Conservation (phyloP, 1,140 invertebrate species). For the Heterodera schachtii region DNA sequence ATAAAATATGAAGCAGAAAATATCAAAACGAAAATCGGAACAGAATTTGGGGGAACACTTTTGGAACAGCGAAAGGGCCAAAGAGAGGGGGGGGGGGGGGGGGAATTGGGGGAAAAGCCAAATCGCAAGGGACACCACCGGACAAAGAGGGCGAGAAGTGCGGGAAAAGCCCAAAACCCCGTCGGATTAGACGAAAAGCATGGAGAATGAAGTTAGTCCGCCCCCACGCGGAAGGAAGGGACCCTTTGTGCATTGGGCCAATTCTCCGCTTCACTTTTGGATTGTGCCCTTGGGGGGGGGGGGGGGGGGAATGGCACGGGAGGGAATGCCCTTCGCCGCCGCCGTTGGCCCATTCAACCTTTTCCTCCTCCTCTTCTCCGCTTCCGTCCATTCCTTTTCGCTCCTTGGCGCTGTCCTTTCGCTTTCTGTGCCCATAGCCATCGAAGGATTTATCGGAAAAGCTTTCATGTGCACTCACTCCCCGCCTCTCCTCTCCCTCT, state of each 20-base stretch:
- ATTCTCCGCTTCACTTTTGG: neutral
- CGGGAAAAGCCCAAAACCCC: neutral
- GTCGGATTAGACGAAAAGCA: neutral
- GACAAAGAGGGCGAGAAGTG: neutral
- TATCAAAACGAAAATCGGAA: neutral
- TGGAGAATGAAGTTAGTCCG: neutral
- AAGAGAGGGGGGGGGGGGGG: neutral
- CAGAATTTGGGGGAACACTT: neutral
- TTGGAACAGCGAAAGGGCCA: neutral
- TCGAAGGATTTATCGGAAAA: conserved; percentile 19
- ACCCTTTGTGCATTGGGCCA: neutral
- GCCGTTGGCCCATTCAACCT: neutral
- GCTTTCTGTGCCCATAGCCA: neutral
- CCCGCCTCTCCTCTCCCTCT: neutral
- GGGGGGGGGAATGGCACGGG: neutral
- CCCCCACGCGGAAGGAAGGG: neutral
- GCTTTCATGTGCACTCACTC: neutral
- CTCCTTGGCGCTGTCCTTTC: conserved; percentile 2
- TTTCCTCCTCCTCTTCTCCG: neutral
- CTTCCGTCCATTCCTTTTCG: neutral
- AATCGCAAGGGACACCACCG: neutral
- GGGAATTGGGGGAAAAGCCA: neutral
- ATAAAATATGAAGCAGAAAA: neutral
- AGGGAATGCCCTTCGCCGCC: neutral
- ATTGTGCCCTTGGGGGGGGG: conserved; percentile 4